Evolutionary conservation across 1,140 invertebrate species (phyloP), one percentile per base, ranked within the genome.

Genomic region (Homalodisca vitripennis): DNA sequence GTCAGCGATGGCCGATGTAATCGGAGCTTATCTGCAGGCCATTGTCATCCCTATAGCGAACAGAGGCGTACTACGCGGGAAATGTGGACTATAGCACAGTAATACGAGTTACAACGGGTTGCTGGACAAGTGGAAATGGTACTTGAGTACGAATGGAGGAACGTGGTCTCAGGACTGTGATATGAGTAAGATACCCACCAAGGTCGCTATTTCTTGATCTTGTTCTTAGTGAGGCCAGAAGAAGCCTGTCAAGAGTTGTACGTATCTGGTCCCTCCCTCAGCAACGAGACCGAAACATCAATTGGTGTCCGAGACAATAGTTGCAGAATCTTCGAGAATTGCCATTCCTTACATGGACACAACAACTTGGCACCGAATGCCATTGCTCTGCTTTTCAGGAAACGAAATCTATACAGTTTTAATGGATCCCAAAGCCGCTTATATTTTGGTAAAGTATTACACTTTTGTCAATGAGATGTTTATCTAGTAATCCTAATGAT

Each of bases 21-120:
- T 73, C 26, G 74, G 74, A 13, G 72, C 70, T 3, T 74, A 74
- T 53, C 47, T 74, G 13, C 51, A 73, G 17, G 30, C 72, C 0
- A 51, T 71, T 12, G 72, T 47, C 0, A 32, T 74, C 0, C 72
- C 74, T 2, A 53, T 74, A 0, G 51, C 71, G 22, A 41, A 41
- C 34, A 69, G 71, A 17, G 69, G 70, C 17, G 74, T 65, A 1
- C 73, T 47, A 53, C 73, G 73, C 47, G 72, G 70, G 22, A 70
- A 72, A 32, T 70, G 70, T 31, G 67, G 71, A 6, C 62, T 67
- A 13, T 73, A 71, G 31, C 10, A 51, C 1, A 67, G 47, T 22
- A 57, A 48, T 27, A 66, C 68, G 3, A 30, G 51, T 1, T 32
- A 71, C 2, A 67, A 73, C 46, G 27, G 53, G 12, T 30, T 74